These are phyloP conservation scores for Hemiprocne comata DNA, from an alignment of 2,113 vertebrate species.

Conservation along the genomic window DNA sequence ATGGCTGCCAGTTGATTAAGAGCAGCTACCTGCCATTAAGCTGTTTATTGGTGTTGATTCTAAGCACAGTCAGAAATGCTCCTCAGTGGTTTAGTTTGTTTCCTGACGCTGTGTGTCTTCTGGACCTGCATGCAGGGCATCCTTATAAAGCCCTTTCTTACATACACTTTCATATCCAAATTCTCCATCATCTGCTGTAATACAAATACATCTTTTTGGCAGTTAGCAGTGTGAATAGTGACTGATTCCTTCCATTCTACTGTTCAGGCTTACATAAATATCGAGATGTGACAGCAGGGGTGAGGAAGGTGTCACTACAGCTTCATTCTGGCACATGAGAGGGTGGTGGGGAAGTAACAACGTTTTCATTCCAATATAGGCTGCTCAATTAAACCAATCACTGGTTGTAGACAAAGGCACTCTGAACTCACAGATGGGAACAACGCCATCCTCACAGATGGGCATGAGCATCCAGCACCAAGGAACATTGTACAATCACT, in stretches of 20 bases:
- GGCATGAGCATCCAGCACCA: conserved; percentile 8
- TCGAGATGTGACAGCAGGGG: not conserved
- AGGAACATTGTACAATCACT: conserved; percentile 1
- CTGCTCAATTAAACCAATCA: conserved; percentile 13
- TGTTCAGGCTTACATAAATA: not conserved
- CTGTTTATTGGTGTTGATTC: not conserved
- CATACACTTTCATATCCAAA: not conserved
- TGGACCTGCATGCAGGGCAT: not conserved
- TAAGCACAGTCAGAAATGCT: not conserved
- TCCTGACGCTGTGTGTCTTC: not conserved
- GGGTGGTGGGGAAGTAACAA: not conserved
- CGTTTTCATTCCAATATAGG: not conserved
- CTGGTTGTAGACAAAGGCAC: conserved; percentile 5
- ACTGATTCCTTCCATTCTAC: not conserved
- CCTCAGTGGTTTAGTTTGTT: not conserved
- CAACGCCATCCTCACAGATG: conserved; percentile 42
- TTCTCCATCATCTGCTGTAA: not conserved
- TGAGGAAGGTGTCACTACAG: not conserved
- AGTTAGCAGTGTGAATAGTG: not conserved
- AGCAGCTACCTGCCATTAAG: not conserved
- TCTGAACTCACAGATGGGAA: conserved; percentile 32
- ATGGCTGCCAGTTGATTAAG: not conserved
- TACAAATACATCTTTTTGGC: not conserved
- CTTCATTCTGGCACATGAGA: not conserved
- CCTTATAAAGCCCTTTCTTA: not conserved